Percentiles rank a stretch among this genome's conserved stretches.
These are phyloP conservation scores for Syndactyla subalaris DNA, from an alignment of 2,797 vertebrate genomes.

Conservation along the genomic window DNA sequence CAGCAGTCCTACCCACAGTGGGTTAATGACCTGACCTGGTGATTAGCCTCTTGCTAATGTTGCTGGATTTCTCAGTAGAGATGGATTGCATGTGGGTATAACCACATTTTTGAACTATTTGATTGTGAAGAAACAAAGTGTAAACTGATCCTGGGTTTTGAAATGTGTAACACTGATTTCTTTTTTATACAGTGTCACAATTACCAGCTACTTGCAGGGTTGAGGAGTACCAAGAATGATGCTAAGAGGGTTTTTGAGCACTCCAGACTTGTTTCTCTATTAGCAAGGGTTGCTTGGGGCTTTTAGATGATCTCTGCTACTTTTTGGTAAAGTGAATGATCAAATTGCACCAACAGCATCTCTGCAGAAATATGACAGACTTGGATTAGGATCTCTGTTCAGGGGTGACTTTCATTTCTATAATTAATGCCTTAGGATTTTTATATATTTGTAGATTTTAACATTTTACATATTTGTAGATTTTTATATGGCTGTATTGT, in stretches of 20 bases:
- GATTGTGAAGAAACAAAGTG: not conserved
- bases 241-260: not conserved
- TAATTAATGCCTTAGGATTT: not conserved
- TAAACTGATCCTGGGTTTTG: not conserved
- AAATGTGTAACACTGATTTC: not conserved
- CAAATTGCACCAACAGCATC: not conserved
- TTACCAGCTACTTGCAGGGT: not conserved
- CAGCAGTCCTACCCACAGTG: fast-evolving
- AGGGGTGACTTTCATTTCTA: not conserved
- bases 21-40: not conserved
- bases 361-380: not conserved
- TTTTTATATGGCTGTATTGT: too few species aligned
- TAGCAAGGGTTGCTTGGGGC: not conserved
- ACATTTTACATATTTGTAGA: too few species aligned
- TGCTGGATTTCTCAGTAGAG: not conserved
- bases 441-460: too few species aligned
- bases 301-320: not conserved
- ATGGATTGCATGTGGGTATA: not conserved
- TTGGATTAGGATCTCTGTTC: not conserved
- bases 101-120: not conserved
- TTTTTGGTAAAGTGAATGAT: not conserved
- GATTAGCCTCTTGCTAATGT: not conserved
- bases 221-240: not conserved
- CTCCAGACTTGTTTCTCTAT: not conserved
- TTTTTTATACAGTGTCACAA: not conserved